These are phyloP conservation scores for Aphelenchoides fujianensis DNA, from an alignment of 1,140 invertebrate genomes.

Conservation along the genomic window DNA sequence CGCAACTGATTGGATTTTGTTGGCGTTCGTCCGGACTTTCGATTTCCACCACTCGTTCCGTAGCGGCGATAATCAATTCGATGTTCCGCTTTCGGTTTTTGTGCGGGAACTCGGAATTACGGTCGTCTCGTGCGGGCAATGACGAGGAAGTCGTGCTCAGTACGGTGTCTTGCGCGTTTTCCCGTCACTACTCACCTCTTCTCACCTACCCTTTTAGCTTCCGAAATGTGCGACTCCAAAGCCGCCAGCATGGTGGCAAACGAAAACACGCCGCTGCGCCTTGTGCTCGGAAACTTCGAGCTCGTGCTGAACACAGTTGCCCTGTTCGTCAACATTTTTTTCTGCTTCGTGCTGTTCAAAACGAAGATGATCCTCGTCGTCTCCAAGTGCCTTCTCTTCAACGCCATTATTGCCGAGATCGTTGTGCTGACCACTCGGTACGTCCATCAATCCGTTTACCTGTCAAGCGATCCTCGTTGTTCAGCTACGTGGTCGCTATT, in stretches of 20 bases:
- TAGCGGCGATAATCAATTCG: too few species aligned
- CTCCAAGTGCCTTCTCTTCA: neutral
- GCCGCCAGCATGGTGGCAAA: neutral
- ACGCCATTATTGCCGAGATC: neutral
- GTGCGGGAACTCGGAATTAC: too few species aligned
- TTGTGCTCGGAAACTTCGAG: neutral
- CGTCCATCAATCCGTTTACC: neutral
- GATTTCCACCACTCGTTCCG: too few species aligned
- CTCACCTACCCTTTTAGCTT: constrained; percentile 1
- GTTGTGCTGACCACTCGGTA: neutral
- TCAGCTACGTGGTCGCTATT: neutral
- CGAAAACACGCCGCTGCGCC: neutral
- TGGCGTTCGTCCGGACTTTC: too few species aligned
- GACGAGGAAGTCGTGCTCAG: too few species aligned
- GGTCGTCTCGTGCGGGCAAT: too few species aligned
- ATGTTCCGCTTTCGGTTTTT: too few species aligned
- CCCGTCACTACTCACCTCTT: too few species aligned
- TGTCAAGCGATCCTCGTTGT: neutral
- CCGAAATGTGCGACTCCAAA: neutral
- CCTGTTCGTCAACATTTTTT: neutral
- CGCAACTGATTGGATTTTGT: too few species aligned
- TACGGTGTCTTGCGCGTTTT: too few species aligned
- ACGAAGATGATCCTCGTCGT: neutral
- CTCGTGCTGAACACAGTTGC: neutral
- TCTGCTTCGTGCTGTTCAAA: neutral